phyloP scores from a whole-genome alignment of 2,113 vertebrate species.

The Chaetodon trifascialis region DNA sequence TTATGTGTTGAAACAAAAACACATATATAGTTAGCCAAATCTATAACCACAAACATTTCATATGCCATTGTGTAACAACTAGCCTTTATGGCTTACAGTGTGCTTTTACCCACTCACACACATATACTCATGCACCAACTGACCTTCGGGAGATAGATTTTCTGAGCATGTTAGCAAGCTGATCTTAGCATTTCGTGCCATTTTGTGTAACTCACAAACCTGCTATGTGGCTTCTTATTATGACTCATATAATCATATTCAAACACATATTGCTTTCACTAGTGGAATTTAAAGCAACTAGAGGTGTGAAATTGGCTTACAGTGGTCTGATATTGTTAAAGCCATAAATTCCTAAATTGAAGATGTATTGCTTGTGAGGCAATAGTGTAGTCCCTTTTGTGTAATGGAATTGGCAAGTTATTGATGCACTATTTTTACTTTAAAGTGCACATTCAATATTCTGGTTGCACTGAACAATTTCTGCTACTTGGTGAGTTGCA shows the following conservation, averaged over 20 bases:
- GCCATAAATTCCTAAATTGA: background rate
- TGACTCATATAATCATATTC: background rate
- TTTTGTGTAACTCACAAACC: no score
- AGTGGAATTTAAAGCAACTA: background rate
- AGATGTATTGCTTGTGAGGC: constrained; percentile 3
- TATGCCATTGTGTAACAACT: no score
- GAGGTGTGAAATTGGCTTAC: background rate
- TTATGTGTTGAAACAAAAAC: background rate
- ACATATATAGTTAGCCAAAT: no score
- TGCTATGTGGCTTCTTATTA: background rate
- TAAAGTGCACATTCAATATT: constrained; percentile 56
- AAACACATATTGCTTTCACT: background rate
- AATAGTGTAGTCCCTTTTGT: background rate
- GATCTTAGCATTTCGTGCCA: no score
- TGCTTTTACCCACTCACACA: no score
- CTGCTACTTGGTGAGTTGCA: constrained; percentile 30
- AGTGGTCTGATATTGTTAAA: background rate
- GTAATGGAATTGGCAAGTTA: constrained; percentile 39
- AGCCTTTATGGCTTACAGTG: no score
- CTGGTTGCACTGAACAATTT: constrained; percentile 35
- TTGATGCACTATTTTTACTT: constrained; percentile 49
- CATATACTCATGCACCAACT: no score
- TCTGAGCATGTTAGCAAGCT: no score
- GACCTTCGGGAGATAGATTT: no score
- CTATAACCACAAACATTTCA: no score